phyloP scores from a whole-genome alignment of 1,140 invertebrate species.

The Rhysida immarginata region DNA sequence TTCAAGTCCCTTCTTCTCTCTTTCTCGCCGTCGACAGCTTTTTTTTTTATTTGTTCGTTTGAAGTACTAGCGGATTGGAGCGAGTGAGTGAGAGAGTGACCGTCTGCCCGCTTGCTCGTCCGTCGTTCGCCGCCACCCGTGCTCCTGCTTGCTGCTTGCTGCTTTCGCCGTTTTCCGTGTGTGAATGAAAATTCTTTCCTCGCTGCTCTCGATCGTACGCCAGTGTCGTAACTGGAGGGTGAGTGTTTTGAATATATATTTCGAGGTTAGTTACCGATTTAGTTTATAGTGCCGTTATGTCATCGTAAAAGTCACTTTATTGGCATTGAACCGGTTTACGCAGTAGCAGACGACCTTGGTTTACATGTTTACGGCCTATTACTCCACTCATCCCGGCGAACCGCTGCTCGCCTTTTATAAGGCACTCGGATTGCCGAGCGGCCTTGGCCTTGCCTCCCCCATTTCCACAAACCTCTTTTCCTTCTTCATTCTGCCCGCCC shows the following conservation, averaged over 20 bases:
- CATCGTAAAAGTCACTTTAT: constrained; percentile 8
- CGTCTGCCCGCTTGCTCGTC: no score
- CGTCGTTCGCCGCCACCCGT: no score
- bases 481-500: no score
- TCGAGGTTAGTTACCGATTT: constrained; percentile 5
- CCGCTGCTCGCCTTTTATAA: not conserved
- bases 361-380: constrained; percentile 5
- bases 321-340: constrained; percentile 2
- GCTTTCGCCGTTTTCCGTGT: not conserved
- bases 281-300: constrained; percentile 2
- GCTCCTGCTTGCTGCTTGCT: no score
- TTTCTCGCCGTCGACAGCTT: no score
- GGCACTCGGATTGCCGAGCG: not conserved
- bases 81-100: no score
- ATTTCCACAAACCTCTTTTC: no score
- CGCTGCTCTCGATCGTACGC: not conserved
- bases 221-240: constrained; percentile 2
- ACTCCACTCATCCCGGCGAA: not conserved
- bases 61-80: no score
- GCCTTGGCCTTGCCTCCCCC: not conserved
- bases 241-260: constrained; percentile 9
- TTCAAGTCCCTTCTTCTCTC: no score
- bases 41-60: no score
- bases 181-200: constrained; percentile 4
- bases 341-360: constrained; percentile 1